Base-by-base conservation (phyloP, 2,888 invertebrate species). In the Tetramorium bicarinatum region DNA sequence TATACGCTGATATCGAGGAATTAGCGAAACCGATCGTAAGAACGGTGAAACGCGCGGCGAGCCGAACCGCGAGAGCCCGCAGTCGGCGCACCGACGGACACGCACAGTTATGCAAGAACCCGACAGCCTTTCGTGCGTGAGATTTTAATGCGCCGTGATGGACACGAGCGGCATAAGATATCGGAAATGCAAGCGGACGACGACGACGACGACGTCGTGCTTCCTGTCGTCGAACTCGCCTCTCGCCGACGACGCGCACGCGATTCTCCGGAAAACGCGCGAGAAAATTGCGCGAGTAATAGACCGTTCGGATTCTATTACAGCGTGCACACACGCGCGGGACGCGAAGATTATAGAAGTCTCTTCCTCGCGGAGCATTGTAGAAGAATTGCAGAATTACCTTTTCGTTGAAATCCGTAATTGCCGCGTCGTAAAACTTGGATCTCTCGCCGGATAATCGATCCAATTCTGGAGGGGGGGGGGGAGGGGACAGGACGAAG, bases 91-190 rank as follows among this genome's bases (percentile, higher is more conserved):
- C 29, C 3, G 29, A 59, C 21, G 54, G 67, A 25, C 59, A 83
- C 87, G 88, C 86, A 62, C 79, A 85, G 89, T 90, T 90, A 90
- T 87, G 89, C 90, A 90, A 90, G 79, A 82, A 82, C 38, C 61
- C 72, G 75, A 67, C 29, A 47, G 80, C 82, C 83, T 83, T 88
- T 76, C 88, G 89, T 90, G 89, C 89, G 83, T 86, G 62, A 87
- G 86, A 88, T 90, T 88, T 90, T 86, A 90, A 90, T 90, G 88
- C 84, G 79, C 34, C 81, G 59, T 66, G 88, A 84, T 83, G 90
- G 82, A 89, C 89, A 88, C 83, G 89, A 90, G 86, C 52, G 64
- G 89, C 87, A 89, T 89, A 89, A 88, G 29, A 29, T 85, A 89
- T 90, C 86, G 85, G 21, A 56, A 54, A 83, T 62, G 59, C 74